Evolutionary conservation across 2,797 vertebrate genomes (phyloP).

Genomic region (Danionella dracula): DNA sequence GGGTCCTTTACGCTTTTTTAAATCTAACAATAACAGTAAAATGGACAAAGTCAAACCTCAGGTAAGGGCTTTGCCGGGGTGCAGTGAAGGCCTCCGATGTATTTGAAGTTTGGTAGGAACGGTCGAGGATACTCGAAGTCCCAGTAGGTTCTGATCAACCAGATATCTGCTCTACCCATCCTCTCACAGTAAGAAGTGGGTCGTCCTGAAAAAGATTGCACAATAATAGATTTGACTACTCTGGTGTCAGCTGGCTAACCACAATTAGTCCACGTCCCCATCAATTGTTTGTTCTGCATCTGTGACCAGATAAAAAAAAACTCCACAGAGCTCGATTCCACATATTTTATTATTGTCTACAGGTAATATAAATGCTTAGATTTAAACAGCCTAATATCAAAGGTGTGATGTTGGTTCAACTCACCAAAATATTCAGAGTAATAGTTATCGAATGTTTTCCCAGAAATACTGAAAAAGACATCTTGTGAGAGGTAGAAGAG

Average conservation of each 20-base stretch:
- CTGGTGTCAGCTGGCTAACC: no score
- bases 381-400: no score
- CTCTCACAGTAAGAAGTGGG: conserved; percentile 74
- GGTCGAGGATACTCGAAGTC: conserved; percentile 89
- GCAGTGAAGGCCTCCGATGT: conserved; percentile 88
- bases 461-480: conserved; percentile 46
- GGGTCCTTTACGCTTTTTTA: no score
- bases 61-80: conserved; percentile 82
- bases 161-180: conserved; percentile 83
- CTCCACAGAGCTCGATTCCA: no score
- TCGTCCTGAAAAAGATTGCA: background rate
- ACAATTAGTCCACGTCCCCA: no score
- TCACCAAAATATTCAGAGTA: conserved; percentile 52
- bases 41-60: conserved; percentile 62
- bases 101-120: conserved; percentile 85
- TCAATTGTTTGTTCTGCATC: no score
- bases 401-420: no score
- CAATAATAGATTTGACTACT: no score
- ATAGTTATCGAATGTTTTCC: conserved; percentile 61
- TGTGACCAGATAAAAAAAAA: no score
- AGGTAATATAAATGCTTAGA: no score
- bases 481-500: conserved; percentile 69
- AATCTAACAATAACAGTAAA: no score
- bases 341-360: no score
- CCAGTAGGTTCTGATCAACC: conserved; percentile 89